phyloP scores from a whole-genome alignment of 2,888 invertebrate species.

The Octodonta nipae region DNA sequence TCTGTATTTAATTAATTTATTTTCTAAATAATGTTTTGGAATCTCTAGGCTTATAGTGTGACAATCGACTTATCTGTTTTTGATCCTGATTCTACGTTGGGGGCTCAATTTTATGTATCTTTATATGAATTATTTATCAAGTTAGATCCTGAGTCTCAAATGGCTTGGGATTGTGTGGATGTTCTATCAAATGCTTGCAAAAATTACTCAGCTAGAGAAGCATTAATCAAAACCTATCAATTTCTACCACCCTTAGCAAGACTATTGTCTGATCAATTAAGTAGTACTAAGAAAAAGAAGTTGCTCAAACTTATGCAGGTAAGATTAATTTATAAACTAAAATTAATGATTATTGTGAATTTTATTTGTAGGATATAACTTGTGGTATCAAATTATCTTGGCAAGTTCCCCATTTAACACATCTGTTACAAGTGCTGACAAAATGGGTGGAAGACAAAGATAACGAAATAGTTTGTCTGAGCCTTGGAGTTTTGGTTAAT shows the following conservation, averaged over 20 bases:
- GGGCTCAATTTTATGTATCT: constrained; percentile 53
- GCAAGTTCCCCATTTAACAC: constrained; percentile 63
- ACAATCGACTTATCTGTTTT: constrained; percentile 52
- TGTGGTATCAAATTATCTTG: constrained; percentile 67
- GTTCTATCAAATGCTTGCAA: constrained; percentile 49
- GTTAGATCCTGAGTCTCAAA: constrained; percentile 41
- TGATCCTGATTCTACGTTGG: constrained; percentile 49
- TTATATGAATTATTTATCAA: constrained; percentile 51
- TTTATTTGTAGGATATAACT: constrained; percentile 51
- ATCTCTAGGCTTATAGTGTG: constrained; percentile 47
- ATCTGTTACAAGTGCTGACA: constrained; percentile 52
- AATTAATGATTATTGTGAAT: neutral
- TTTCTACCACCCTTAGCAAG: constrained; percentile 53
- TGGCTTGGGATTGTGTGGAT: constrained; percentile 53
- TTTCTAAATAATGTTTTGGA: constrained; percentile 3
- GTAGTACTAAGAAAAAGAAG: constrained; percentile 49
- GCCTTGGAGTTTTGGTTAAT: constrained; percentile 61
- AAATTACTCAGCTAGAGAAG: constrained; percentile 47
- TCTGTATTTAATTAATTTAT: constrained; percentile 8
- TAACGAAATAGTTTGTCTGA: constrained; percentile 38
- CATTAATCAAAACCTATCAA: constrained; percentile 55
- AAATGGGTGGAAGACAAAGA: constrained; percentile 49
- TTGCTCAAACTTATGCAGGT: constrained; percentile 53
- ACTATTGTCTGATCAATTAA: constrained; percentile 46
- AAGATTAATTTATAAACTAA: too few relatives aligned